Evolutionary conservation across 2,113 vertebrate genomes (phyloP).

Genomic region (Ptilonorhynchus violaceus): DNA sequence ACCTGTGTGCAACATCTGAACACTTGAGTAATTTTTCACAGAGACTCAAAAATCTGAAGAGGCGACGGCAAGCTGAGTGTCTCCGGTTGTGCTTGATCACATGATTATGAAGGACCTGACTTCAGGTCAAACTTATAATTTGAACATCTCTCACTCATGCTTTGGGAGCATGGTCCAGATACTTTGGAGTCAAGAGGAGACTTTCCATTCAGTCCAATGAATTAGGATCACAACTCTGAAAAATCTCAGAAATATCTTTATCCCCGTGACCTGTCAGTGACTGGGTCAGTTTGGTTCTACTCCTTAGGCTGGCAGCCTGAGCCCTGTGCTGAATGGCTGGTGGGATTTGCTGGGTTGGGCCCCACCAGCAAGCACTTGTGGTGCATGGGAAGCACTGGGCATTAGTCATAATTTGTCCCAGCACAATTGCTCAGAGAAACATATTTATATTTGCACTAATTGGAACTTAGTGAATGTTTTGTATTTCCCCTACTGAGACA

Average conservation of each 20-base stretch:
- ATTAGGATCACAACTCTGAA: not conserved
- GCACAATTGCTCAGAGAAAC: not conserved
- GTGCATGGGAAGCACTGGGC: not conserved
- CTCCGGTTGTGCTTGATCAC: not conserved
- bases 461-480: not conserved
- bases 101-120: not conserved
- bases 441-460: not conserved
- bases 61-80: not conserved
- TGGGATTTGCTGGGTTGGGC: not conserved
- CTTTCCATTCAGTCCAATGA: not conserved
- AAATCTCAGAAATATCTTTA: not conserved
- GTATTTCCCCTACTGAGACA: not conserved
- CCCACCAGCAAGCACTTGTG: not conserved
- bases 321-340: not conserved
- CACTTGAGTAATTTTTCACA: not conserved
- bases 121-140: not conserved
- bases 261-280: not conserved
- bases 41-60: not conserved
- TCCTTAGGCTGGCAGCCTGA: not conserved
- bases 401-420: not conserved
- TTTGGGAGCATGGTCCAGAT: not conserved
- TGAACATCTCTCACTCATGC: not conserved
- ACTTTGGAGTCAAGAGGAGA: not conserved
- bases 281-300: fast-evolving
- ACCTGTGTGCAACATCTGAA: not conserved